Evolutionary conservation across 2,888 invertebrate species (phyloP).

Genomic region (Ellobium chinense): DNA sequence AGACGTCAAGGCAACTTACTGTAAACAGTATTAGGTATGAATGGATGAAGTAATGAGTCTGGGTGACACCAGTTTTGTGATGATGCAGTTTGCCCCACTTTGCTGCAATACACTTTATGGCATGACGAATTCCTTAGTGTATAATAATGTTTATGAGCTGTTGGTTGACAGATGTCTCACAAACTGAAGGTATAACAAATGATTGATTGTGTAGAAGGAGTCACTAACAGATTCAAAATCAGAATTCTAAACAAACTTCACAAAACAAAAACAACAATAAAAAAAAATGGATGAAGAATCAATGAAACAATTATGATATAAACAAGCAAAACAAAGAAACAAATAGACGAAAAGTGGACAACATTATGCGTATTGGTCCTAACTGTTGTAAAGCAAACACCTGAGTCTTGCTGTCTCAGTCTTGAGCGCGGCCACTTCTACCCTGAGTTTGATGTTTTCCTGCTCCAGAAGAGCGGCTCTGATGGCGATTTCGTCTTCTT

Average conservation of each 20-base stretch:
- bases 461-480: conserved; percentile 92
- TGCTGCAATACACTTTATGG: too few relatives aligned
- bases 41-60: too few relatives aligned
- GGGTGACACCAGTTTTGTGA: too few relatives aligned
- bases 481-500: conserved; percentile 95
- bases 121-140: too few relatives aligned
- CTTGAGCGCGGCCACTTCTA: conserved; percentile 85
- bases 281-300: neutral
- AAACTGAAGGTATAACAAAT: too few relatives aligned
- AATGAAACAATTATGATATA: neutral
- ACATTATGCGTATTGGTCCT: neutral
- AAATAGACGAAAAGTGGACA: neutral
- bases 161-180: too few relatives aligned
- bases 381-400: conserved; percentile 80
- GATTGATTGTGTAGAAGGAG: too few relatives aligned
- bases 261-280: neutral
- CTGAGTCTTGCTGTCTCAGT: conserved; percentile 83
- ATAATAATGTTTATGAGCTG: too few relatives aligned
- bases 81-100: too few relatives aligned
- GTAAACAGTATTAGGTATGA: too few relatives aligned
- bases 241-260: neutral
- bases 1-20: too few relatives aligned
- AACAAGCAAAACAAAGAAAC: neutral
- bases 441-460: conserved; percentile 89
- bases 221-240: too few relatives aligned